A percentile compares a stretch with the other conserved stretches of the same genome.
phyloP scores from a whole-genome alignment of 53 echinoderm and acorn worm species.

The Astropecten irregularis region DNA sequence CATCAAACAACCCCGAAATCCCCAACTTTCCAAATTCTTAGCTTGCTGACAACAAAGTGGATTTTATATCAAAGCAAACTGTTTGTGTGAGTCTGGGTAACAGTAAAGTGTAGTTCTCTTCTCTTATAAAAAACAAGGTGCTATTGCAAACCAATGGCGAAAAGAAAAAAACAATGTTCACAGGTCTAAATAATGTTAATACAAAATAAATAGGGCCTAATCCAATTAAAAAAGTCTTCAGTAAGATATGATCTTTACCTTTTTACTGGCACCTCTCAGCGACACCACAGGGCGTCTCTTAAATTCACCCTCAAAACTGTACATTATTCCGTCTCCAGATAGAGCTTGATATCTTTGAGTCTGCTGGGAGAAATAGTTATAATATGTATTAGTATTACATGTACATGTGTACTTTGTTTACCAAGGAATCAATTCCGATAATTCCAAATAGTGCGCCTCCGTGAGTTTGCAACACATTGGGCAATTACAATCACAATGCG shows the following conservation, averaged over 20 bases:
- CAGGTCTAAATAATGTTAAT: neutral
- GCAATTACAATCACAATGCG: neutral
- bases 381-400: neutral
- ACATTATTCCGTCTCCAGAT: conserved; percentile 49
- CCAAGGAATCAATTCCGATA: neutral
- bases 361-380: neutral
- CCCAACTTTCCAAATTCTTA: too few species aligned
- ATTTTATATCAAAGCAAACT: too few species aligned
- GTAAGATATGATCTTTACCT: conserved; percentile 51
- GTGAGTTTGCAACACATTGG: neutral
- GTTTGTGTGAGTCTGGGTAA: too few species aligned
- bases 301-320: conserved; percentile 94
- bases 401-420: neutral
- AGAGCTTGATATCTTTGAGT: neutral
- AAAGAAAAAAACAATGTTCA: neutral
- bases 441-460: neutral
- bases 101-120: neutral
- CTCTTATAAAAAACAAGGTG: neutral
- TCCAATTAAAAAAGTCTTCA: too few species aligned
- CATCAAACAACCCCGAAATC: too few species aligned
- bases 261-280: conserved; percentile 92
- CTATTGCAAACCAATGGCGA: neutral
- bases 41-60: too few species aligned
- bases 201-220: neutral
- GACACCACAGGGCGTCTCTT: conserved; percentile 85